Conservation (phyloP, 2,113 vertebrate genomes). For the Numenius arquata region DNA sequence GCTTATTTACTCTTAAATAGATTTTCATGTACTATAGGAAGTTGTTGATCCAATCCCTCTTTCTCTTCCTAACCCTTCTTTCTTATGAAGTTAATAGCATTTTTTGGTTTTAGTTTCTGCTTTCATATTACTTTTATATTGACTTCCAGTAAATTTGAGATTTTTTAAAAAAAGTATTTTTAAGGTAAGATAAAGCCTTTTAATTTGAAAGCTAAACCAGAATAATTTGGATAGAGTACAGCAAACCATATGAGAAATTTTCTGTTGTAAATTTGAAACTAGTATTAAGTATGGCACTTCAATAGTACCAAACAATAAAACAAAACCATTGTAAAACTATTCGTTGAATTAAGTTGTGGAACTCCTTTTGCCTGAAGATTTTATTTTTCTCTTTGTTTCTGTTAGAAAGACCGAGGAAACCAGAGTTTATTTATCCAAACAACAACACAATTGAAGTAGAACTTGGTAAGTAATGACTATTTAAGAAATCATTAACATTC, state of each 20-base stretch:
- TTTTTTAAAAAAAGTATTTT: not conserved
- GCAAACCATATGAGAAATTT: not conserved
- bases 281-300: not conserved
- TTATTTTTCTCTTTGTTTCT: not conserved
- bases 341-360: not conserved
- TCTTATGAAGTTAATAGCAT: not conserved
- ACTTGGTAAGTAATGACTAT: conserved; percentile 75
- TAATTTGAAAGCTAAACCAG: not conserved
- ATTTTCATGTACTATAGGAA: not conserved
- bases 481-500: not conserved
- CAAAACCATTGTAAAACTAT: not conserved
- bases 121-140: not conserved
- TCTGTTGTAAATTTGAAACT: not conserved
- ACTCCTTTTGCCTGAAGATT: not conserved
- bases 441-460: conserved; percentile 75
- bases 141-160: not conserved
- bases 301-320: not conserved
- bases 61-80: not conserved
- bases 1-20: not conserved
- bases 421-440: conserved; percentile 75
- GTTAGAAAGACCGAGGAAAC: conserved; percentile 38
- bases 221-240: not conserved
- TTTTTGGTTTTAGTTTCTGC: not conserved
- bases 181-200: not conserved
- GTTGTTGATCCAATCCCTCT: not conserved